A percentile compares a stretch with the other conserved stretches of the same genome.
These are phyloP conservation scores for Bombus pyrosoma DNA, from an alignment of 1,140 invertebrate genomes.

Conservation along the genomic window DNA sequence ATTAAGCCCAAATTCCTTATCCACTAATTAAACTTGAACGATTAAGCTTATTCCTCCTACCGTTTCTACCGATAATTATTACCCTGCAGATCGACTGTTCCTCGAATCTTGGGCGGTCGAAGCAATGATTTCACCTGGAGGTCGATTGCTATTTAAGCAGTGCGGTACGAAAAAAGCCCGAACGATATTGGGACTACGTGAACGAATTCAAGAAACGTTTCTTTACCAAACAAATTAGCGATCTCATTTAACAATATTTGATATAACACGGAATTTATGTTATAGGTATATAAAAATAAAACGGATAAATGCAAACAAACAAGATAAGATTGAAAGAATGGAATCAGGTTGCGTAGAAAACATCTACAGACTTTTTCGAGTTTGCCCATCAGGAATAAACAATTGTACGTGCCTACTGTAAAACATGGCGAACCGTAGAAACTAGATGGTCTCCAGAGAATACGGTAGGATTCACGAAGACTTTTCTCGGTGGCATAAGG, in stretches of 20 bases:
- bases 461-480: constrained; percentile 9
- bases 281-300: neutral
- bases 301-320: neutral
- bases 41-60: constrained; percentile 47
- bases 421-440: constrained; percentile 20
- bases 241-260: neutral
- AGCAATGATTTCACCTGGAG: constrained; percentile 28
- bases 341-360: neutral
- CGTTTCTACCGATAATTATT: constrained; percentile 62
- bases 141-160: constrained; percentile 17
- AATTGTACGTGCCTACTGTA: neutral
- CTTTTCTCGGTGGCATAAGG: constrained; percentile 30
- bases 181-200: neutral
- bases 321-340: neutral
- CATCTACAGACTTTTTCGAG: too few species aligned
- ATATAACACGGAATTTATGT: neutral
- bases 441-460: neutral
- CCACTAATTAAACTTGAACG: constrained; percentile 62
- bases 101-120: constrained; percentile 46
- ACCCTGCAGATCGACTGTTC: constrained; percentile 27
- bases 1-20: constrained; percentile 58
- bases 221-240: neutral
- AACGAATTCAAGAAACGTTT: neutral
- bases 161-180: neutral
- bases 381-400: neutral